These are phyloP conservation scores for Pseudomugil tenellus DNA, from an alignment of 2,797 vertebrate species.

Conservation along the genomic window DNA sequence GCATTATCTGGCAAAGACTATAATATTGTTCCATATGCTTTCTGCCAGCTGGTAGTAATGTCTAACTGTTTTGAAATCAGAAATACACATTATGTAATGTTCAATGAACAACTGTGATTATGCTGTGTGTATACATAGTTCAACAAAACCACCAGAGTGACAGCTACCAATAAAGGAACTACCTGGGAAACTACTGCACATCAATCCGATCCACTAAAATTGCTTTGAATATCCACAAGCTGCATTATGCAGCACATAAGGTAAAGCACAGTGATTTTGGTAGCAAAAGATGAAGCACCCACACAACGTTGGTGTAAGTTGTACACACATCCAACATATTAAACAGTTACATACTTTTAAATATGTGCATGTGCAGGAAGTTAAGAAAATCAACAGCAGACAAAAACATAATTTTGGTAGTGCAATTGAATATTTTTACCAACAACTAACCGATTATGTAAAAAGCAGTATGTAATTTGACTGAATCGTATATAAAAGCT, in stretches of 20 bases:
- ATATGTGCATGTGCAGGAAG: too few relatives aligned
- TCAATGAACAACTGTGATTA: background rate
- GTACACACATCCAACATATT: background rate
- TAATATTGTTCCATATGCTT: too few relatives aligned
- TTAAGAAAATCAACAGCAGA: background rate
- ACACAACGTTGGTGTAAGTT: background rate
- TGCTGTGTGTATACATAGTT: background rate
- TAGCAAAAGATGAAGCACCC: background rate
- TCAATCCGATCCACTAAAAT: background rate
- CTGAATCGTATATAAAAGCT: conserved; percentile 15
- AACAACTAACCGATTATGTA: conserved; percentile 14
- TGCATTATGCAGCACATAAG: background rate
- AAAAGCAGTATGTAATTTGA: conserved; percentile 24
- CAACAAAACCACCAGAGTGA: background rate
- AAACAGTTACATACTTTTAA: too few relatives aligned
- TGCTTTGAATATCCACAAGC: background rate
- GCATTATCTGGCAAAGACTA: too few relatives aligned
- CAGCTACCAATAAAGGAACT: background rate
- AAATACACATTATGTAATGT: too few relatives aligned
- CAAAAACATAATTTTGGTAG: background rate
- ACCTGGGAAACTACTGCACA: background rate
- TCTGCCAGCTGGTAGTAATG: too few relatives aligned
- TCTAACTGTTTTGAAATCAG: too few relatives aligned
- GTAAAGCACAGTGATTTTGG: background rate
- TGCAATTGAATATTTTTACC: background rate